A percentile compares a stretch with the other conserved stretches of the same genome.
These are phyloP conservation scores for Cenopis cana DNA, from an alignment of 2,888 invertebrate genomes.

Conservation along the genomic window DNA sequence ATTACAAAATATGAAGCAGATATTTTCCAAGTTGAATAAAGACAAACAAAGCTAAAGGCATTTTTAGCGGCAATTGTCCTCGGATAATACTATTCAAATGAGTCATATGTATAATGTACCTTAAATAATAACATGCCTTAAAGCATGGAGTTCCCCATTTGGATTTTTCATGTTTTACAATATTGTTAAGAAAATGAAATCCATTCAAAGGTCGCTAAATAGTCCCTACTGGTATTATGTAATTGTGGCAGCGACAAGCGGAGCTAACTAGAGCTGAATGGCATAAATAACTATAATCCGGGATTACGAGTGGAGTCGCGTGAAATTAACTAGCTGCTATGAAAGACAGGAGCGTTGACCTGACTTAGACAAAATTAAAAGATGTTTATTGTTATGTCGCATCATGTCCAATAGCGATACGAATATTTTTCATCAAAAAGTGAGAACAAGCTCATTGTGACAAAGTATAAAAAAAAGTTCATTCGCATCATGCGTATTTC, in stretches of 20 bases:
- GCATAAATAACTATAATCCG: conserved; percentile 60
- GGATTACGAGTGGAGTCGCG: conserved; percentile 54
- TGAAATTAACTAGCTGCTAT: conserved; percentile 54
- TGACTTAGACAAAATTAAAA: neutral
- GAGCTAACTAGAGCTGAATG: conserved; percentile 54
- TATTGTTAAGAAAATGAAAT: neutral
- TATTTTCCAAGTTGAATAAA: no score
- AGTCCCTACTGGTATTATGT: conserved; percentile 47
- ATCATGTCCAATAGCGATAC: neutral
- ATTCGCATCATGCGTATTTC: neutral
- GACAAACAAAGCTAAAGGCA: no score
- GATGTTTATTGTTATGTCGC: neutral
- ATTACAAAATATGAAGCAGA: conserved; percentile 19
- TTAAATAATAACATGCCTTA: no score
- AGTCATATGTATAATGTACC: no score
- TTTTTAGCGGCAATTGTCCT: no score
- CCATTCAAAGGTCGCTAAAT: conserved; percentile 2
- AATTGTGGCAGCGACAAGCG: conserved; percentile 53
- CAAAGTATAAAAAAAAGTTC: neutral
- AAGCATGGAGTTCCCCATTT: no score
- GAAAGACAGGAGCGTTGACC: conserved; percentile 32
- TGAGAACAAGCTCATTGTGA: neutral
- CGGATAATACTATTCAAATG: no score
- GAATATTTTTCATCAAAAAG: neutral
- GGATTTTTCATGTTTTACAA: neutral